A percentile compares a stretch with the other conserved stretches of the same genome.
Conservation (phyloP, 2,888 invertebrate genomes). For the Philhelius pedissequus region DNA sequence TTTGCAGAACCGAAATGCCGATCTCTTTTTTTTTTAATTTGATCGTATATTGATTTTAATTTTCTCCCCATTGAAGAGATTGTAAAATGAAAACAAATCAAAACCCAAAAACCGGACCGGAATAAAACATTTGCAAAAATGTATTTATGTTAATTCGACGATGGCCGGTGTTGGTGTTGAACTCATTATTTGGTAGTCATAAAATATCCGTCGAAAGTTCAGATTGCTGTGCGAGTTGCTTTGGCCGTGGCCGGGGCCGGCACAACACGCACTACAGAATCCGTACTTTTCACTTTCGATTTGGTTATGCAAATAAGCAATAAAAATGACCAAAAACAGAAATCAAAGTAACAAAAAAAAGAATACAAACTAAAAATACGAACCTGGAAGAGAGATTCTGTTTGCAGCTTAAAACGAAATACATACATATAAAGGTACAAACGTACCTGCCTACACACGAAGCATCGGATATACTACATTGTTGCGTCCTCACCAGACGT, state of each 20-base stretch:
- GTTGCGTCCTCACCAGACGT: background rate
- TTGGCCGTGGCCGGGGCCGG: too few species aligned
- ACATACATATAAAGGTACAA: too few species aligned
- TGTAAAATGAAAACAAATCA: background rate
- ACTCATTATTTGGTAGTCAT: background rate
- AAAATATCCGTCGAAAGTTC: slow-evolving; percentile 45
- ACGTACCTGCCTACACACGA: background rate
- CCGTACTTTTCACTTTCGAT: slow-evolving; percentile 65
- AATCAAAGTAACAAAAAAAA: background rate
- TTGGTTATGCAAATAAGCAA: slow-evolving; percentile 63
- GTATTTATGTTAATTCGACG: slow-evolving; percentile 1
- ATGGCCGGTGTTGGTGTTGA: background rate
- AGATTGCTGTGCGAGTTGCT: background rate
- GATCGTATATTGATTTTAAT: slow-evolving; percentile 25
- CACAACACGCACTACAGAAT: slow-evolving; percentile 6
- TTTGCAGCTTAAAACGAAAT: background rate
- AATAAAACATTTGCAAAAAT: slow-evolving; percentile 39
- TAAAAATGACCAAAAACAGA: background rate
- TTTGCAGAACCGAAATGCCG: background rate
- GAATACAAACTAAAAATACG: slow-evolving; percentile 2
- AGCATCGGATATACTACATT: background rate
- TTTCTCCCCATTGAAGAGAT: slow-evolving; percentile 25
- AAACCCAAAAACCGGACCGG: slow-evolving; percentile 20
- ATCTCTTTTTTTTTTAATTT: background rate
- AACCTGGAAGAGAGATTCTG: slow-evolving; percentile 28